A percentile compares a stretch with the other conserved stretches of the same genome.
These are phyloP conservation scores for Andricus grossulariae DNA, from an alignment of 1,140 invertebrate species.

Conservation along the genomic window DNA sequence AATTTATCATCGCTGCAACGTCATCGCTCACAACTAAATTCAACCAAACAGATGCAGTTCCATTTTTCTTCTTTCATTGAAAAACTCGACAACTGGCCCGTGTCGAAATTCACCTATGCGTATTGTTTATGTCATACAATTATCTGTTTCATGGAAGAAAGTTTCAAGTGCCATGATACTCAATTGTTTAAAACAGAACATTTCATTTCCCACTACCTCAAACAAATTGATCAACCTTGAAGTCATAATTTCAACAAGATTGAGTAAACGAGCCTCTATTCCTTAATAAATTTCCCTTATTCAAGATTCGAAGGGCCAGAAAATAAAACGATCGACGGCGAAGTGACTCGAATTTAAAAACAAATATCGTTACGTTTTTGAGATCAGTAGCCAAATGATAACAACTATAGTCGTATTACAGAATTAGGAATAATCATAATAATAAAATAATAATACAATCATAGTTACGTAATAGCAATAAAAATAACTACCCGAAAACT, in stretches of 20 bases:
- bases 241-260: background rate
- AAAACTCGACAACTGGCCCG: conserved; percentile 23
- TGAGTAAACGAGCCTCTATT: background rate
- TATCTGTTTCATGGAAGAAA: conserved; percentile 24
- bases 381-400: conserved; percentile 71
- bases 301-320: background rate
- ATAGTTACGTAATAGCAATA: conserved; percentile 65
- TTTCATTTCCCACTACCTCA: background rate
- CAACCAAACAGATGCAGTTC: conserved; percentile 51
- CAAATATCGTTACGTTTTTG: conserved; percentile 58
- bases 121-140: conserved; percentile 30
- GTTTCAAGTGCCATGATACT: conserved; percentile 28
- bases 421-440: conserved; percentile 62
- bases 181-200: background rate
- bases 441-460: conserved; percentile 51
- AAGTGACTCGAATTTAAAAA: background rate
- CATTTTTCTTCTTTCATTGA: conserved; percentile 7
- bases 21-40: conserved; percentile 62
- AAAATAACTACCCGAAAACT: conserved; percentile 71
- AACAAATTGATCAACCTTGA: background rate
- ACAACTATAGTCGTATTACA: conserved; percentile 64
- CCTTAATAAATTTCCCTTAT: background rate
- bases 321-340: too few species aligned
- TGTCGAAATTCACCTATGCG: conserved; percentile 17
- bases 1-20: conserved; percentile 69